These are phyloP conservation scores for Alligator sinensis DNA, from an alignment of 2,113 vertebrate genomes.

Conservation along the genomic window DNA sequence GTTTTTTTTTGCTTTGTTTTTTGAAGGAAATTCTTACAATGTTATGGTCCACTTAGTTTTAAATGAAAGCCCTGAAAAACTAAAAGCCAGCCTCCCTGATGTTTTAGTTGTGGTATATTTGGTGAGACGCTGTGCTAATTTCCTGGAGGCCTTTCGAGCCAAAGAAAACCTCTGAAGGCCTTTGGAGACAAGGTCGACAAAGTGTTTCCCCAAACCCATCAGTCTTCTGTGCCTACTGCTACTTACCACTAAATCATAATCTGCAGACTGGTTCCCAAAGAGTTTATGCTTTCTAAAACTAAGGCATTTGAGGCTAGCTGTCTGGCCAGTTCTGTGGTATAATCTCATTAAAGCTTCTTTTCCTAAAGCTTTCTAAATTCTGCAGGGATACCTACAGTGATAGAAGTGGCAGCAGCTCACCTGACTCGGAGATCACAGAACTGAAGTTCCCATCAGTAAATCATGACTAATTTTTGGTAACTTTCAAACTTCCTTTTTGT, in stretches of 20 bases:
- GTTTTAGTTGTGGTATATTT: background rate
- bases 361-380: background rate
- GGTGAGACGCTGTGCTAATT: background rate
- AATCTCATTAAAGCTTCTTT: background rate
- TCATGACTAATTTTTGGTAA: conserved; percentile 80
- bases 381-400: conserved; percentile 95
- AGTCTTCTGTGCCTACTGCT: too few species aligned
- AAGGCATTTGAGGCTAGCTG: background rate
- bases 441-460: conserved; percentile 86
- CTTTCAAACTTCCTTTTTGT: background rate
- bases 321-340: background rate
- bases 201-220: background rate
- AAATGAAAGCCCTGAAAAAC: background rate
- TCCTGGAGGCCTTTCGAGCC: background rate
- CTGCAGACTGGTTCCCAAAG: background rate
- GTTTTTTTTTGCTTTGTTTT: background rate
- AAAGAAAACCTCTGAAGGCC: background rate
- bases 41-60: background rate
- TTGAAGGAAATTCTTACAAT: background rate
- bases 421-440: conserved; percentile 91
- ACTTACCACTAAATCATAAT: background rate
- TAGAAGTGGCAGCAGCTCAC: conserved; percentile 90
- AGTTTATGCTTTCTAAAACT: background rate
- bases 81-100: background rate
- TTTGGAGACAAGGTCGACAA: background rate